Evolutionary conservation across 2,797 vertebrate species (phyloP).

Genomic region (Premnoplex brunnescens): DNA sequence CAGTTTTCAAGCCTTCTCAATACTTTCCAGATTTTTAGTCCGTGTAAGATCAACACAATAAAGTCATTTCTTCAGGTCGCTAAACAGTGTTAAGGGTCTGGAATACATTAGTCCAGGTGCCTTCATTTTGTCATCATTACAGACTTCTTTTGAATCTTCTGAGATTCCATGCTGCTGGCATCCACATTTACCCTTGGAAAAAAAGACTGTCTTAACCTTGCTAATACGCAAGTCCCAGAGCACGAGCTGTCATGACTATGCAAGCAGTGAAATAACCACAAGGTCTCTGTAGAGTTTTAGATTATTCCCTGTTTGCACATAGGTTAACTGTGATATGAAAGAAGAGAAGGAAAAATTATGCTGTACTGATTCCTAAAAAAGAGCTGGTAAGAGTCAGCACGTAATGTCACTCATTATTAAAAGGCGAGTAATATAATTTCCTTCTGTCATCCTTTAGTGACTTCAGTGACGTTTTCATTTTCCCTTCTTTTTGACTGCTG

Average conservation of each 20-base stretch:
- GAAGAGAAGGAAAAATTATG: neutral
- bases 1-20: neutral
- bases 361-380: neutral
- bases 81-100: neutral
- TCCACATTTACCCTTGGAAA: constrained; percentile 37
- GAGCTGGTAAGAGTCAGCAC: neutral
- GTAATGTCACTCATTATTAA: neutral
- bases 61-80: neutral
- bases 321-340: constrained; percentile 55
- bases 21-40: neutral
- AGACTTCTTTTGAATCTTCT: constrained; percentile 15
- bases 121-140: neutral
- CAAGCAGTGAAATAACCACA: constrained; percentile 50
- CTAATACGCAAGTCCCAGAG: constrained; percentile 23
- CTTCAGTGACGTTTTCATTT: neutral
- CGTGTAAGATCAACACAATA: neutral
- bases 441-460: neutral
- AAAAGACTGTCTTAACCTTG: constrained; percentile 49
- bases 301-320: constrained; percentile 54
- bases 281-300: constrained; percentile 40
- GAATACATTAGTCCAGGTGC: neutral
- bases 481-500: neutral
- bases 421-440: neutral
- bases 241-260: constrained; percentile 48
- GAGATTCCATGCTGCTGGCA: neutral